Base-by-base conservation (phyloP, 2,888 invertebrate genomes). In the Cyclophora punctaria region DNA sequence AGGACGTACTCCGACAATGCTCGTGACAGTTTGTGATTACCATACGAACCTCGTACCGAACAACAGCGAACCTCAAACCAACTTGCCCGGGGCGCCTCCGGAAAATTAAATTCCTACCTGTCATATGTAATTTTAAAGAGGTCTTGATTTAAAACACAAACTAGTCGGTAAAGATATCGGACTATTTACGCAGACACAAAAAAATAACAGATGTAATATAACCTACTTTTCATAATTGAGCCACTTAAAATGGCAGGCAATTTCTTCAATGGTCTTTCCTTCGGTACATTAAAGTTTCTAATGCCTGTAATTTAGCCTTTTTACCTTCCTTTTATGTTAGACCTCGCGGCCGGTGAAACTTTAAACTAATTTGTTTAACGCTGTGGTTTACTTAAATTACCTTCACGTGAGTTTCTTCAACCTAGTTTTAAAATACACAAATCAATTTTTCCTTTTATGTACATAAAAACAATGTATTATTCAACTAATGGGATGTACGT, bases 331-430 rank as follows among this genome's bases (percentile, higher is more conserved):
- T 45, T 46, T 7, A 35, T 46, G 49, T 34, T 46, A 34, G 49
- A 46, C 46, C 46, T 46, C 46, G 46, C 6, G 46, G 46, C 46
- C 59, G 59, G 60, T 63, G 59, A 62, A 63, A 60, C 60, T 62
- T 51, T 34, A 62, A 57, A 61, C 55, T 58, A 63, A 64, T 66
- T 62, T 63, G 59, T 44, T 20, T 33, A 34, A 44, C 44, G 44
- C 44, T 55, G 44, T 3, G 44, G 6, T 34, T 20, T 44, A 44
- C 33, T 44, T 44, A 44, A 51, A 52, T 56, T 44, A 44, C 44
- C 44, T 46, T 50, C 46, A 53, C 47, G 46, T 53, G 45, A 42
- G 7, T 7, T 42, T 42, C n/a, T 42, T 42, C 42, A 44, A 44
- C 33, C 33, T 33, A 44, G 4, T 37, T 5, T 37, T 37, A 37